Base-by-base conservation (phyloP, 64 coral and sea anemone species). In the Montipora cactus region DNA sequence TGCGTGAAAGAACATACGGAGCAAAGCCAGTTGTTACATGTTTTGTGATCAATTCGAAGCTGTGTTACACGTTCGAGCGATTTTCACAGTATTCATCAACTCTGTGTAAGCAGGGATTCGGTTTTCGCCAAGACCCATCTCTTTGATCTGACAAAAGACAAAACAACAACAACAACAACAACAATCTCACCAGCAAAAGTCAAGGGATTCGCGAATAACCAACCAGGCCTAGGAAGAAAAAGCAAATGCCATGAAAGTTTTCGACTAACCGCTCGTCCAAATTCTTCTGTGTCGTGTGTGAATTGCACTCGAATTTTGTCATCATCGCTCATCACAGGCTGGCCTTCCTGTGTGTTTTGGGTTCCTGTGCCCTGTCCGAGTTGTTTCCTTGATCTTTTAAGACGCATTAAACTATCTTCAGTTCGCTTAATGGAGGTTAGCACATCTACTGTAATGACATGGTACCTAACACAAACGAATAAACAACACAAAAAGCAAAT, bases 251-350 rank as follows among this genome's bases (percentile, higher is more conserved):
- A 16, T 2, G 5, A 44, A 20, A 61, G 0, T 5, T 75, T 45
- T 74, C 81, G 18, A 28, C 92, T 92, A 88, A 94, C 95, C 66
- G 91, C 87, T 92, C 87, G 94, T 23, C 94, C 93, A 81, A 98
- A 98, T 28, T 98, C 96, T 81, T 89, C 89, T 3, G 95, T 91
- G 86, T 98, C 96, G 18, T 95, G 84, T 18, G 90, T 79, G 76
- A 98, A 98, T 80, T 98, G 96, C 28, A 98, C 74, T 23, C 96
- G 79, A 81, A 98, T 98, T 49, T 98, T 98, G 75, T 98, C 96
- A 80, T 98, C 96, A 87, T 98, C 96, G 62, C 84, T 98, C 75
- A 98, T 93, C 2, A 89, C 71, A 15, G 81, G 61, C 47, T 81
- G 61, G 22, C 67, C 76, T 47, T 98, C 96, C 49, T 81, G 58